A percentile compares a stretch with the other conserved stretches of the same genome.
These are phyloP conservation scores for Pelosia muscerda DNA, from an alignment of 2,888 invertebrate species.

Conservation along the genomic window DNA sequence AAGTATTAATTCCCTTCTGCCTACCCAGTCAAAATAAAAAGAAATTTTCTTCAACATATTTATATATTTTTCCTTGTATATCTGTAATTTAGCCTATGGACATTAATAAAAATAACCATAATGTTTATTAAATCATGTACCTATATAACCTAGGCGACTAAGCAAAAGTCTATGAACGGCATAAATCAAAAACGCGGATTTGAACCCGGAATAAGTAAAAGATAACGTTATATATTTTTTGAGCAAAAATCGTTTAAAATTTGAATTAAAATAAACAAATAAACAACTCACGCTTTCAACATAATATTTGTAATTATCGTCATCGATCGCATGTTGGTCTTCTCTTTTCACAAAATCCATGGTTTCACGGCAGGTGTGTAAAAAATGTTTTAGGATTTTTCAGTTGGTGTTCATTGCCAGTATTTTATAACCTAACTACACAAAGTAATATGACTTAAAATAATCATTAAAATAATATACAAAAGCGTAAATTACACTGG, in stretches of 20 bases:
- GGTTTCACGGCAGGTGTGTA: conserved; percentile 27
- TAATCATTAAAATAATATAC: conserved; percentile 45
- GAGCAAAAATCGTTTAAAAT: conserved; percentile 44
- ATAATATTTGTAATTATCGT: conserved; percentile 77
- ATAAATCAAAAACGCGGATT: conserved; percentile 19
- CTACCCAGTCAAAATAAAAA: too few relatives aligned
- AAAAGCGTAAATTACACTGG: conserved; percentile 48
- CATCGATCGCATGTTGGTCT: conserved; percentile 73
- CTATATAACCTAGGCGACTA: neutral
- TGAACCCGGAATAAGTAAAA: conserved; percentile 41
- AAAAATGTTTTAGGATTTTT: conserved; percentile 43
- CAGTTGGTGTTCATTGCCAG: conserved; percentile 53
- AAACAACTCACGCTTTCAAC: conserved; percentile 74
- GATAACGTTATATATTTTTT: conserved; percentile 37
- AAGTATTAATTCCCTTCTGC: too few relatives aligned
- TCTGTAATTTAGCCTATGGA: neutral
- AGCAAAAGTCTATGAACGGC: too few relatives aligned
- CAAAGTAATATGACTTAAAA: conserved; percentile 53
- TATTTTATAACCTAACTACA: conserved; percentile 70
- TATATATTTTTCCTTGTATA: too few relatives aligned
- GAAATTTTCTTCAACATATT: too few relatives aligned
- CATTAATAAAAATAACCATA: neutral
- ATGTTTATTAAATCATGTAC: too few relatives aligned
- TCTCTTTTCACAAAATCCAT: conserved; percentile 84
- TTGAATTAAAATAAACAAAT: conserved; percentile 33